Evolutionary conservation across 1,140 invertebrate species (phyloP), one percentile per base, ranked within the genome.

Genomic region (Lucilia sericata): DNA sequence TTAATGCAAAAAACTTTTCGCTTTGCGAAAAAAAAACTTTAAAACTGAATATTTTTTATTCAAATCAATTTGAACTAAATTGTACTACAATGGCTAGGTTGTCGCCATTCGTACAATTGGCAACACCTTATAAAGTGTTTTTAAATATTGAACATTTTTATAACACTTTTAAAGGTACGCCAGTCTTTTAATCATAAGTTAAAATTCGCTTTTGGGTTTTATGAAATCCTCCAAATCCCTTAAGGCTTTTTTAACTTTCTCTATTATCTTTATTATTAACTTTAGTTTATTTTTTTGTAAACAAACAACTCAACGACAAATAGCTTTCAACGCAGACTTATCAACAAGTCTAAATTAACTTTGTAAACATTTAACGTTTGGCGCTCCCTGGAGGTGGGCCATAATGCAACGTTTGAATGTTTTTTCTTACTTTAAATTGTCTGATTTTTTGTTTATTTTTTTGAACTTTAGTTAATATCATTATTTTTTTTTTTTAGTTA

Each of bases 41-140:
- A 36, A 36, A 17, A 13, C 30, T 3, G 2, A 80, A 12, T 12
- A 14, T 55, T 55, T 10, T 5, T 14, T 14, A 55, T 13, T 49
- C n/a, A 14, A 25, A 21, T 51, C 19, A 80, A 14, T 30, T 3
- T 25, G 5, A 14, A 76, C 13, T 14, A 82, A 51, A 49, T 47
- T 82, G 84, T 82, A 76, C 84, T 74, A 75, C 80, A 65, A 84
- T 82, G 84, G 84, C 84, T 84, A 81, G 0, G 42, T 30, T 12
- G n/a, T 55, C 84, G 84, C 84, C 80, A 82, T 84, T 84, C 84
- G 80, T 84, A 76, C 84, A 74, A 74, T 75, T 84, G 84, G 49
- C 49, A 30, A 84, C 83, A 74, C 83, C 49, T 30, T 30, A 30
- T 3, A 80, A 78, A 34, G 34, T 42, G 25, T 13, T 34, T n/a